Percentiles rank a stretch among this genome's conserved stretches.
Conservation (phyloP, 1,140 invertebrate species). For the Drosophila bocki region DNA sequence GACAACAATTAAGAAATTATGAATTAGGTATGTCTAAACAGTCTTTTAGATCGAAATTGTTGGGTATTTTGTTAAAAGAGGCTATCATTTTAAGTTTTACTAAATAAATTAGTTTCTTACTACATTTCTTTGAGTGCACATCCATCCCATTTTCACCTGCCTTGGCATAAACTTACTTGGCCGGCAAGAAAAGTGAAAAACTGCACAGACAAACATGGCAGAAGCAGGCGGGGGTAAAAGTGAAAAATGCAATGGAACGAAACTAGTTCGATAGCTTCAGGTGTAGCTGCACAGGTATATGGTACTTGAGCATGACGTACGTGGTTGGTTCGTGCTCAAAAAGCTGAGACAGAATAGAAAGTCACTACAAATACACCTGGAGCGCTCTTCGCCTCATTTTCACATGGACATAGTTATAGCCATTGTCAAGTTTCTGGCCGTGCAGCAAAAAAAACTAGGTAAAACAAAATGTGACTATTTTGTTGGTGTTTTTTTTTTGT, state of each 20-base stretch:
- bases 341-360: constrained; percentile 44
- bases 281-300: constrained; percentile 35
- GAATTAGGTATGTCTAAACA: not conserved
- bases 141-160: constrained; percentile 28
- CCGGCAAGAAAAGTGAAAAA: constrained; percentile 60
- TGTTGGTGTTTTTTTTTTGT: constrained; percentile 10
- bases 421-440: constrained; percentile 64
- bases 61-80: no score
- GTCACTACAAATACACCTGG: constrained; percentile 62
- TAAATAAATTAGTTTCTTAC: not conserved
- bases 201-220: constrained; percentile 19
- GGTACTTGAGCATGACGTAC: constrained; percentile 66
- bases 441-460: constrained; percentile 9
- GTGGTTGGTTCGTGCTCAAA: constrained; percentile 64
- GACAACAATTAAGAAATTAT: not conserved
- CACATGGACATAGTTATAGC: constrained; percentile 38
- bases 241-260: constrained; percentile 40
- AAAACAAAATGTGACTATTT: constrained; percentile 35
- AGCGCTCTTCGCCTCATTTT: constrained; percentile 20
- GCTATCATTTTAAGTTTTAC: no score
- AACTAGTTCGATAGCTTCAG: constrained; percentile 64
- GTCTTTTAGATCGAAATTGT: no score
- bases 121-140: constrained; percentile 6
- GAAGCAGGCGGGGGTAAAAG: not conserved
- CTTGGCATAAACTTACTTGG: constrained; percentile 32